Evolutionary conservation across 2,888 invertebrate genomes (phyloP), one percentile per base, ranked within the genome.

Genomic region (Papilio protenor): DNA sequence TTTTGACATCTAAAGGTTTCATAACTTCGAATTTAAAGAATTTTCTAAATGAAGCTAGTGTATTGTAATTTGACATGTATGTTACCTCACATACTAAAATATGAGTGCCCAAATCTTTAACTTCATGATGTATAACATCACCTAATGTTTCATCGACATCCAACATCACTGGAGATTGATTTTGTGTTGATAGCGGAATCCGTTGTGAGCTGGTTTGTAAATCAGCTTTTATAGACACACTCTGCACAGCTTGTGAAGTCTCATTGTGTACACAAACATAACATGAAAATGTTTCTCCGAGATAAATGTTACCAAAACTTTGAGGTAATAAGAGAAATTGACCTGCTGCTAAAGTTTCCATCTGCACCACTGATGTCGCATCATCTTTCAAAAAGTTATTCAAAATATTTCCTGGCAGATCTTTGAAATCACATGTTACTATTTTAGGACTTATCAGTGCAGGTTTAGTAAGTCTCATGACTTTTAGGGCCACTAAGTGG

Each of bases 1-100:
- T 99, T 94, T 99, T 99, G 0, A 99, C 99, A 95, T 99, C 99
- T 72, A 99, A 94, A 4, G 99, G 99, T 89, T 99, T 99, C 86
- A 99, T 96, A 0, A 99, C 99, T 96, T 98, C 97, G 91, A 99
- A 99, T 93, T 99, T 99, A 91, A 99, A 99, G 91, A 99, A 99
- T 91, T 99, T 99, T 83, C 99, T 96, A 87, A 99, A 98, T 81
- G 98, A 97, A 88, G 98, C 97, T 52, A 96, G 95, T 82, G 97
- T 96, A 77, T 96, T 96, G 79, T 96, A 95, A 73, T 97, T 96
- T 52, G 97, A 97, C 86, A 96, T 96, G 89, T 99, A 99, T 82
- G 97, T 97, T 2, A 99, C 99, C 92, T 99, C 98, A 94, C 99
- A 99, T 2, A 99, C 98, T 83, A 99, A 94, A 88, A 99, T 99